Evolutionary conservation across 2,888 invertebrate genomes (phyloP), one percentile per base, ranked within the genome.

Genomic region (Caenorhabditis drosophilae): DNA sequence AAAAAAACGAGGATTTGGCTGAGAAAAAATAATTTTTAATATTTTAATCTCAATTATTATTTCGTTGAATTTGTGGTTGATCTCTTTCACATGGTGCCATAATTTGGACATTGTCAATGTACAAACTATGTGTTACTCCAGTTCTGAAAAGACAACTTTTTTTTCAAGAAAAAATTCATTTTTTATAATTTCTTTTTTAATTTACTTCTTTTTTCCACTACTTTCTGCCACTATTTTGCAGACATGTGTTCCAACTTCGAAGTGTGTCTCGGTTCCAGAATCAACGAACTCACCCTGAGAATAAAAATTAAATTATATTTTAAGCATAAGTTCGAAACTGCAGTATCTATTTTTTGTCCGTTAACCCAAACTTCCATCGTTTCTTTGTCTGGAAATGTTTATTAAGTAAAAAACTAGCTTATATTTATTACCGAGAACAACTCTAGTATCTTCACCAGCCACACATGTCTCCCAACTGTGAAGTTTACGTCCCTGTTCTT

Each of bases 261-360:
- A 93, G 71, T 89, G 88, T 49, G 91, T 92, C 84, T 92, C 91
- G 0, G 92, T 91, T 20, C 93, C 93, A 50, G 89, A 89, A 70
- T 92, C 90, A 9, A 90, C 89, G 83, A 93, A 93, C 79, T 89
- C 90, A 49, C 89, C 90, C 90, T 92, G 80, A 46, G 84, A 83
- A 69, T 34, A 60, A 72, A 18, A 6, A 20, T 16, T 83, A n/a
- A n/a, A n/a, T n/a, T n/a, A n/a, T n/a, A n/a, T n/a, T n/a, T n/a
- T n/a, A n/a, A n/a, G n/a, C n/a, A n/a, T n/a, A n/a, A n/a, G n/a
- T n/a, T n/a, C n/a, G n/a, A n/a, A n/a, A 89, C 89, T 78, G 88
- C 88, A 0, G 89, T 88, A 70, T 90, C 89, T 11, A 89, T 85
- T 81, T 88, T 87, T 67, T 87, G 84, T 16, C 91, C 91, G 84